Conservation (phyloP, 2,888 invertebrate genomes). For the Cylloceria caligata region DNA sequence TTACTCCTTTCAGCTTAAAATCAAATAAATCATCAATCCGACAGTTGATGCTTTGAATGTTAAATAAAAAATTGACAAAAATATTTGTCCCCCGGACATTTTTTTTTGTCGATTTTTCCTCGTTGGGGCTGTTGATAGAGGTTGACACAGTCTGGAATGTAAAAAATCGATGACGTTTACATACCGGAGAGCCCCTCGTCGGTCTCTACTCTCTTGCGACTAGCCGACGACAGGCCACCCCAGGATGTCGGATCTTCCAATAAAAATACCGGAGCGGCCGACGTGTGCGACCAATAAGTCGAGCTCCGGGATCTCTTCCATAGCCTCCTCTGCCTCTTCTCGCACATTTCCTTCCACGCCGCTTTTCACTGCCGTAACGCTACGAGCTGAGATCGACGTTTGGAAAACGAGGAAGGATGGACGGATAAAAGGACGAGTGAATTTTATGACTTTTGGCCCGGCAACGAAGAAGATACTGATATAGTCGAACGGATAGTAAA, state of each 20-base stretch:
- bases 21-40: not conserved
- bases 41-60: not conserved
- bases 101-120: slow-evolving; percentile 3
- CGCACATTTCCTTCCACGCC: slow-evolving; percentile 53
- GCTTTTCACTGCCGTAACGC: slow-evolving; percentile 37
- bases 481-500: slow-evolving; percentile 9
- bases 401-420: slow-evolving; percentile 22
- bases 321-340: slow-evolving; percentile 26
- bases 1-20: not conserved
- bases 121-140: slow-evolving; percentile 6
- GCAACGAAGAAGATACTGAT: slow-evolving; percentile 21
- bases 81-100: not conserved
- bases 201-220: slow-evolving; percentile 35
- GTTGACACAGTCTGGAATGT: slow-evolving; percentile 53
- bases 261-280: slow-evolving; percentile 70
- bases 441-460: slow-evolving; percentile 36
- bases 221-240: slow-evolving; percentile 48
- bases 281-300: slow-evolving; percentile 69
- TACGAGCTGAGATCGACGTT: slow-evolving; percentile 48
- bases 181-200: slow-evolving; percentile 50
- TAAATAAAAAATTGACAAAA: not conserved
- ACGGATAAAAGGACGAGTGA: slow-evolving; percentile 35
- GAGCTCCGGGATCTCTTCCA: slow-evolving; percentile 23
- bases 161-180: slow-evolving; percentile 68
- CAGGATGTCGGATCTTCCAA: slow-evolving; percentile 66